Evolutionary conservation across 2,888 invertebrate genomes (phyloP).

Genomic region (Trypoxylon attenuatum): DNA sequence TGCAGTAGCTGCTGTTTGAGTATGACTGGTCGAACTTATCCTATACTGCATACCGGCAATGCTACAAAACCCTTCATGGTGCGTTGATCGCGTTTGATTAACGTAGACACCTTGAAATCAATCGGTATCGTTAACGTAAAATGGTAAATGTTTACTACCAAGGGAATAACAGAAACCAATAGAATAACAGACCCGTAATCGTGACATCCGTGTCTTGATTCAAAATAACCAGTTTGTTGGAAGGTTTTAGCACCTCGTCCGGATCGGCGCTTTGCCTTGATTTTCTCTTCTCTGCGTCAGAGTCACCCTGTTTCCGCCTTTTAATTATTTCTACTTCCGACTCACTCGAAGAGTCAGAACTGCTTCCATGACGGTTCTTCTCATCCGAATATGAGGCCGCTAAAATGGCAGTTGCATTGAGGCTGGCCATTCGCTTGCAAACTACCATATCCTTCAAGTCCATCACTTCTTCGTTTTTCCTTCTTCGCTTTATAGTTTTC

Average conservation of each 20-base stretch:
- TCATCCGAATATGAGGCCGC: conserved; percentile 89
- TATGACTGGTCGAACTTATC: conserved; percentile 90
- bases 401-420: conserved; percentile 92
- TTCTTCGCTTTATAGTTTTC: conserved; percentile 64
- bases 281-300: conserved; percentile 68
- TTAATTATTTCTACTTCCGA: conserved; percentile 71
- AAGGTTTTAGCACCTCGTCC: conserved; percentile 70
- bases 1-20: conserved; percentile 89
- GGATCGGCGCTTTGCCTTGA: conserved; percentile 60
- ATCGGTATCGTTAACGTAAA: conserved; percentile 14
- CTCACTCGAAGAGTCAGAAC: conserved; percentile 77
- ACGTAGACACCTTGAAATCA: conserved; percentile 81
- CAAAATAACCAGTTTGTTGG: conserved; percentile 82
- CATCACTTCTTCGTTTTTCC: conserved; percentile 77
- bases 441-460: conserved; percentile 92
- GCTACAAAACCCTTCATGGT: conserved; percentile 89
- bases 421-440: conserved; percentile 91
- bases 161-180: conserved; percentile 14
- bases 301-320: conserved; percentile 67
- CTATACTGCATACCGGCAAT: conserved; percentile 91
- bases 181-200: conserved; percentile 81
- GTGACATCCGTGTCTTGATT: conserved; percentile 92
- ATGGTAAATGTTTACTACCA: too few species aligned
- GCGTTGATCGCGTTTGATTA: conserved; percentile 83
- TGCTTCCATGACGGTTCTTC: conserved; percentile 78